Percentiles rank a stretch among this genome's conserved stretches.
phyloP scores from a whole-genome alignment of 2,888 invertebrate genomes.

The Lasiommata megera region DNA sequence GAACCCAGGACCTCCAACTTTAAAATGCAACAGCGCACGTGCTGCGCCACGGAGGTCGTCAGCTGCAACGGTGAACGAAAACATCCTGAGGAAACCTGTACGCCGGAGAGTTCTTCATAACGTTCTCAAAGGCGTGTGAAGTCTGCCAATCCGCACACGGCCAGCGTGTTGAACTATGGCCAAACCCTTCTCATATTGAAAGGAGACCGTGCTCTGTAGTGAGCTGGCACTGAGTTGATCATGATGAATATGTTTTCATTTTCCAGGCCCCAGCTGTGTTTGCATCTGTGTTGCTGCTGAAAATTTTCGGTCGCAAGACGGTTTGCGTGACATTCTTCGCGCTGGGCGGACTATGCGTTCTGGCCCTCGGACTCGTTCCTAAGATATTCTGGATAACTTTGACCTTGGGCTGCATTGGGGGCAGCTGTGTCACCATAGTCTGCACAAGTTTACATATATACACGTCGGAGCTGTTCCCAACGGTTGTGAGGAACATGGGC shows the following conservation, averaged over 20 bases:
- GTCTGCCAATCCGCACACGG: no score
- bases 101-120: no score
- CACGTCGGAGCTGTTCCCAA: slow-evolving; percentile 93
- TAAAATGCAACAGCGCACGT: no score
- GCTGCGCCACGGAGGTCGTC: no score
- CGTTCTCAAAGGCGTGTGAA: no score
- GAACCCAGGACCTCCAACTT: no score
- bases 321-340: slow-evolving; percentile 82
- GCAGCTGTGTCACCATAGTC: slow-evolving; percentile 88
- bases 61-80: no score
- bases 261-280: slow-evolving; percentile 83
- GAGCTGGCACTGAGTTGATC: no score
- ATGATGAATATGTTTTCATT: background rate
- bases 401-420: slow-evolving; percentile 85
- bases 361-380: slow-evolving; percentile 81
- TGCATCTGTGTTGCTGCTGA: slow-evolving; percentile 79
- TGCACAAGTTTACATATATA: slow-evolving; percentile 92
- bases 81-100: no score
- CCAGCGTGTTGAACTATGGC: no score
- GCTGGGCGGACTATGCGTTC: slow-evolving; percentile 82
- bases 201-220: no score
- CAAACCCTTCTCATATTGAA: no score
- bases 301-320: slow-evolving; percentile 83
- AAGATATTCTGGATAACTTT: slow-evolving; percentile 77
- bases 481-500: slow-evolving; percentile 93